Base-by-base conservation (phyloP, 2,797 vertebrate species). In the Micromesistius poutassou region DNA sequence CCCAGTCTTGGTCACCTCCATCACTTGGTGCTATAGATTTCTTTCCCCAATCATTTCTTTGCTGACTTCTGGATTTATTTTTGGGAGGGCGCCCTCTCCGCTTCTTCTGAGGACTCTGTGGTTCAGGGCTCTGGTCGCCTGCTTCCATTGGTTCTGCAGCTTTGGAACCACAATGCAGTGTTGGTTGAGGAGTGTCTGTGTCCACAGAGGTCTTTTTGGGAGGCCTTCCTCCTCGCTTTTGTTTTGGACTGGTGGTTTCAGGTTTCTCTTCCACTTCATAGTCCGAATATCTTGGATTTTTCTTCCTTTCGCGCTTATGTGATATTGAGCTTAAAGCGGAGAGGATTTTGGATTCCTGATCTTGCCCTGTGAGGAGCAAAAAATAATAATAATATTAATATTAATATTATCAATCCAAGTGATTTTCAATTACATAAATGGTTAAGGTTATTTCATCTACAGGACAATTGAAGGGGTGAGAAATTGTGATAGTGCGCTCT, bases 251-350 rank as follows among this genome's bases (percentile, higher is more conserved):
- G 77, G 79, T 25, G 13, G 0, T 9, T 2, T 73, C 2, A 0
- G 0, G 5, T 0, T 1, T 0, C 0, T 62, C 40, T 0, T 78
- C 77, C 0, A 85, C 87, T 46, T 88, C 88, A 76, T 83, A 93
- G 55, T 91, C 90, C 0, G 2, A 8, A 79, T 84, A 92, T 83
- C 80, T 93, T 0, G 81, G 3, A 25, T 92, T 92, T 77, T 78
- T 90, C 83, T 74, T 92, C 0, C 90, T 83, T 2, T 78, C 85
- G 2, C 89, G 82, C 78, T 87, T 89, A 78, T 4, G 87, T 1
- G 81, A 86, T 74, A 74, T 86, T 35, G 80, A 50, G 0, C 74
- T 4, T 36, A 85, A 75, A 55, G 71, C 28, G 7, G 4, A 70
- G 12, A 2, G 2, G n/a, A 13, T 68, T 12, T 68, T 13, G 1